Evolutionary conservation across 2,888 invertebrate genomes (phyloP).

Genomic region (Epinotia ramella): DNA sequence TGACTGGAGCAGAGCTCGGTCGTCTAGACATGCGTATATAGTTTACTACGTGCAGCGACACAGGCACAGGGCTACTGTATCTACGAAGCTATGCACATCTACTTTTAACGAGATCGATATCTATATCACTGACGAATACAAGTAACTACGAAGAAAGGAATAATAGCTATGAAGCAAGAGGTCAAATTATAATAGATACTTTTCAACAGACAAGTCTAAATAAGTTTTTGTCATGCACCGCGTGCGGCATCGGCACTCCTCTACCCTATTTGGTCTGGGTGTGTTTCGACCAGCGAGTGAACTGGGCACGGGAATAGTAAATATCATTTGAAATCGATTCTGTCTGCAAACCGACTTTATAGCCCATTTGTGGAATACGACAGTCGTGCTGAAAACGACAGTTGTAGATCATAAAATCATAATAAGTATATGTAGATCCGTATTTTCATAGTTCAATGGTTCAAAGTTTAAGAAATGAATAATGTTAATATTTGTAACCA

Average conservation of each 20-base stretch:
- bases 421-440: background rate
- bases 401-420: background rate
- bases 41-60: background rate
- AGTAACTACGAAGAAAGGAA: background rate
- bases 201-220: background rate
- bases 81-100: background rate
- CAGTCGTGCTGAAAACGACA: conserved; percentile 2
- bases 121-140: background rate
- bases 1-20: background rate
- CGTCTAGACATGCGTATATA: conserved; percentile 24
- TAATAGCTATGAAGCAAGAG: background rate
- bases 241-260: conserved; percentile 7
- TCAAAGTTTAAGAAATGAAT: too few relatives aligned
- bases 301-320: conserved; percentile 14
- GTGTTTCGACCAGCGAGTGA: conserved; percentile 19
- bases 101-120: background rate
- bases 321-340: conserved; percentile 16
- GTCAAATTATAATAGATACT: background rate
- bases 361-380: background rate
- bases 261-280: conserved; percentile 18
- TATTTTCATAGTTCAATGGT: too few relatives aligned
- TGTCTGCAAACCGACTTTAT: background rate
- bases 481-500: too few relatives aligned
- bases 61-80: too few relatives aligned
- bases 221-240: background rate